Conservation (phyloP, 2,888 invertebrate species). For the Slavum lentiscoides region DNA sequence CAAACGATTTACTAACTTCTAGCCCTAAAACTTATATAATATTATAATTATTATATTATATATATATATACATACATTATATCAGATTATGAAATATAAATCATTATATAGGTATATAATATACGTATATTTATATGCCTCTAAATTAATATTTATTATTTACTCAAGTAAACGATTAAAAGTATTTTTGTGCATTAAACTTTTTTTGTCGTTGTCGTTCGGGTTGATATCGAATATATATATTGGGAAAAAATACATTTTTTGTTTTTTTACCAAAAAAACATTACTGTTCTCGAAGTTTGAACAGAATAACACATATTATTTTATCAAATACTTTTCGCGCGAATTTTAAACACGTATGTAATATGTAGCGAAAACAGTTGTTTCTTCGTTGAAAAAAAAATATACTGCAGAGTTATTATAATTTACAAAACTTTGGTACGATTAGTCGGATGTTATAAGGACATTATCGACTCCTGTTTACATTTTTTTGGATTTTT, state of each 20-base stretch:
- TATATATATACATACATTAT: slow-evolving; percentile 17
- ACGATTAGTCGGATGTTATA: background rate
- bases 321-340: too few species aligned
- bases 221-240: background rate
- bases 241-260: background rate
- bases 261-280: background rate
- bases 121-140: slow-evolving; percentile 16
- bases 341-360: background rate
- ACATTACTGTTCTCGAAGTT: too few species aligned
- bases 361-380: background rate
- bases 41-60: slow-evolving; percentile 1
- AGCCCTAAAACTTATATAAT: slow-evolving; percentile 36
- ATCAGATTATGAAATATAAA: slow-evolving; percentile 44
- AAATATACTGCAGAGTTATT: too few species aligned
- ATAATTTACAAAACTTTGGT: background rate
- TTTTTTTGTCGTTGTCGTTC: background rate
- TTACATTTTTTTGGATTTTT: too few species aligned
- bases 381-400: background rate
- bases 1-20: slow-evolving; percentile 24
- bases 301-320: background rate
- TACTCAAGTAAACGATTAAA: slow-evolving; percentile 40
- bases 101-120: slow-evolving; percentile 10
- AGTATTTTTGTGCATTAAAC: slow-evolving; percentile 35
- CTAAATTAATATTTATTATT: slow-evolving; percentile 17
- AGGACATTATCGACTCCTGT: too few species aligned